phyloP scores from a whole-genome alignment of 2,888 invertebrate species.

The Brachynemurus nebulosus region DNA sequence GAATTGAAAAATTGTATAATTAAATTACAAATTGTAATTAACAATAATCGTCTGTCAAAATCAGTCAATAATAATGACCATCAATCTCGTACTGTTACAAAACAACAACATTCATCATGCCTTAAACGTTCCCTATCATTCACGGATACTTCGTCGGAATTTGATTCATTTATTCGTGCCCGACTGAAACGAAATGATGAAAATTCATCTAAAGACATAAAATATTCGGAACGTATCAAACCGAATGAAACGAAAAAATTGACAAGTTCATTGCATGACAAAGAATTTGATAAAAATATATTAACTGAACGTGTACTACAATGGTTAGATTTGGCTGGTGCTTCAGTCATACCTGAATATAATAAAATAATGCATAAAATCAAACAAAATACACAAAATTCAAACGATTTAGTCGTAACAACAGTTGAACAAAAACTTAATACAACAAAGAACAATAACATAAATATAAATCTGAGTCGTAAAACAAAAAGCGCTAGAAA shows the following conservation, averaged over 20 bases:
- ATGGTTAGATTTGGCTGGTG: slow-evolving; percentile 65
- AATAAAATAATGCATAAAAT: no score
- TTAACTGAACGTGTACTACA: slow-evolving; percentile 60
- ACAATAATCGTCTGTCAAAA: not conserved
- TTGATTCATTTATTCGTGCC: not conserved
- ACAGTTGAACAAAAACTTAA: no score
- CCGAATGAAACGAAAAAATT: slow-evolving; percentile 1
- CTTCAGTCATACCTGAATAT: slow-evolving; percentile 27
- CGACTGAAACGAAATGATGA: not conserved
- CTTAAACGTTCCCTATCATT: not conserved
- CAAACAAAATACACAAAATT: no score
- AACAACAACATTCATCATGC: not conserved
- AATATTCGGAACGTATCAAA: slow-evolving; percentile 1
- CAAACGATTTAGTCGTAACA: no score
- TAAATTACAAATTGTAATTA: slow-evolving; percentile 8
- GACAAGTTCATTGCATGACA: not conserved
- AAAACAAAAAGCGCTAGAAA: no score
- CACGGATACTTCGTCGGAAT: not conserved
- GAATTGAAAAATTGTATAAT: slow-evolving; percentile 7
- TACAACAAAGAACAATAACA: no score
- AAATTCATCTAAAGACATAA: not conserved
- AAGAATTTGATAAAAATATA: slow-evolving; percentile 24
- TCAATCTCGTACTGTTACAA: not conserved
- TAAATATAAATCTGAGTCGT: no score
- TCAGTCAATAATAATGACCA: not conserved